A percentile compares a stretch with the other conserved stretches of the same genome.
Evolutionary conservation across 64 coral and sea anemone species (phyloP).

Genomic region (Platygyra sinensis): DNA sequence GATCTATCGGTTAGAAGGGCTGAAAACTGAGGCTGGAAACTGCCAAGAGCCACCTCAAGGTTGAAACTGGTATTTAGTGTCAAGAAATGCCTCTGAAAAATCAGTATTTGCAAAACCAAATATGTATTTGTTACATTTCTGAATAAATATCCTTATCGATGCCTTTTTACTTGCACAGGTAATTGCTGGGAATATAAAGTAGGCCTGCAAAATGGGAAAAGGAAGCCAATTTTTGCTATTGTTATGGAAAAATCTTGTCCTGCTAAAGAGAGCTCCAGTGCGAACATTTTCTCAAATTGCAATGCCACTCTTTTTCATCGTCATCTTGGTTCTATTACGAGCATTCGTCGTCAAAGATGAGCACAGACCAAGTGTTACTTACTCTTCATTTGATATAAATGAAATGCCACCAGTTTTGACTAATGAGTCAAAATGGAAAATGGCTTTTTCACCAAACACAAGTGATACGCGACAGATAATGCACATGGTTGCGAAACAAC

Average conservation of each 20-base stretch:
- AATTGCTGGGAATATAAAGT: not conserved
- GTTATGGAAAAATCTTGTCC: slow-evolving; percentile 87
- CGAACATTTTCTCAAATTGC: slow-evolving; percentile 83
- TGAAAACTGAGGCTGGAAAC: not conserved
- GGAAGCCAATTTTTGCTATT: slow-evolving; percentile 80
- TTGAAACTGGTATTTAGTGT: not conserved
- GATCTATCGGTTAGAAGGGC: not conserved
- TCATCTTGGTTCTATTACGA: slow-evolving; percentile 79
- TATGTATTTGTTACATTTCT: too few species aligned
- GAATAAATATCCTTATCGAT: not conserved
- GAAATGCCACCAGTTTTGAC: slow-evolving; percentile 31
- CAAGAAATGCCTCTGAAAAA: not conserved
- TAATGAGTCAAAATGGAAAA: not conserved
- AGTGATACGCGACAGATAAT: slow-evolving; percentile 47
- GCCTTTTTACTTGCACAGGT: not conserved
- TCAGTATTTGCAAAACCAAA: too few species aligned
- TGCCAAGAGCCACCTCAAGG: not conserved
- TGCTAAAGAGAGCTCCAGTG: slow-evolving; percentile 74
- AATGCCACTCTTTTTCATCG: slow-evolving; percentile 80
- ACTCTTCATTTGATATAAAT: slow-evolving; percentile 66
- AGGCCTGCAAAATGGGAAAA: slow-evolving; percentile 62
- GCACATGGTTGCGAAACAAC: not conserved
- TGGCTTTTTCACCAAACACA: slow-evolving; percentile 78
- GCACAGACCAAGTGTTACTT: slow-evolving; percentile 26
- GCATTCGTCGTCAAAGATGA: slow-evolving; percentile 65